Base-by-base conservation (phyloP, 2,888 invertebrate genomes). In the Creontiades dilutus region DNA sequence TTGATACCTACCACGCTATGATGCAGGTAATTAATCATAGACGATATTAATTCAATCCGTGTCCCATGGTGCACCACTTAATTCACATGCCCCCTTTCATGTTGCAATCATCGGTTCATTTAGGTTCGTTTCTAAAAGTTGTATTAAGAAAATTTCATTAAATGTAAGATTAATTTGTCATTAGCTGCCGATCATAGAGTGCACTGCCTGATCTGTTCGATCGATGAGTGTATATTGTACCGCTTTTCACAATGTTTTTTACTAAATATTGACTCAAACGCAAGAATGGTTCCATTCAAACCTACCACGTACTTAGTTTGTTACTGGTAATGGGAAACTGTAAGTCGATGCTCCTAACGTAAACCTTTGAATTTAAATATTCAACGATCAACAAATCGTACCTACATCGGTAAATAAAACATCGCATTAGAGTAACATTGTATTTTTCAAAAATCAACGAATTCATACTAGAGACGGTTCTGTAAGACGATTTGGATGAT, bases 371-470 rank as follows among this genome's bases (percentile, higher is more conserved):
- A 68, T 68, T 27, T 7, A 68, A 68, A 23, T 23, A 68, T 5
- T 68, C 68, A 68, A 68, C 23, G 68, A 68, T 68, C 23, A 23
- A 23, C 19, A 61, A n/a, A 2, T n/a, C 1, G 52, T 52, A 52
- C 52, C 52, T 52, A 14, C 16, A 52, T 52, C 16, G 11, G 13
- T 52, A 52, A 52, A 11, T 11, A 68, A 68, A 23, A 27, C 23
- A 23, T 68, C 68, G 68, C 68, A 68, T 23, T 12, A 68, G 19
- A 23, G 7, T 23, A 52, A 52, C 52, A 52, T 23, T 23, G 23
- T 11, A 23, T 78, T 78, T n/a, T 78, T 37, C 16, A 78, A 78
- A 78, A 78, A 78, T 46, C 78, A 78, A 78, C 78, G 78, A 78
- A 78, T 46, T 78, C 23, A 37, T 47, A 46, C 11, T 37, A 0